Base-by-base conservation (phyloP, 2,888 invertebrate genomes). In the Stenodema calcarata region DNA sequence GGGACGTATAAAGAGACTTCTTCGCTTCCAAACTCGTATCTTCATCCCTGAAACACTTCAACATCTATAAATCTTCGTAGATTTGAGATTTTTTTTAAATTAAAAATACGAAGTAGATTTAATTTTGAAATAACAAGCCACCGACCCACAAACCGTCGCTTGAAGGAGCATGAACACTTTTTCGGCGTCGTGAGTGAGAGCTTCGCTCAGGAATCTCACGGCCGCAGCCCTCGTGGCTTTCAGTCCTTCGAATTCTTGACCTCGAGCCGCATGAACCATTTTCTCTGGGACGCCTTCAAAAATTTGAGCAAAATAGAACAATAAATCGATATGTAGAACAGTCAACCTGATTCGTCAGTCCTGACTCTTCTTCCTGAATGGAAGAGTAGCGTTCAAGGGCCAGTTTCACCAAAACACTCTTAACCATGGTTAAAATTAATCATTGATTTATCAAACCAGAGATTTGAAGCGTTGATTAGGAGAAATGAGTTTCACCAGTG, bases 101-200 rank as follows among this genome's bases (percentile, higher is more conserved):
- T 3, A 11, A 54, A 6, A 54, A 11, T 2, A 54, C 4, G 54
- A 18, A 18, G 4, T 18, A 11, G 11, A 18, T 54, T 54, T 11
- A 54, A 16, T 16, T 54, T 54, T 11, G 4, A 54, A 3, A 54
- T 4, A 2, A 7, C 35, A 2, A 47, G 28, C 41, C 88, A 91
- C 93, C 91, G 91, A 96, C 96, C 93, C 93, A 90, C 98, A 97
- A 73, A 97, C 97, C 89, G 95, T 95, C 44, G 97, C 96, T 86
- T 97, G 91, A 23, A 98, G 92, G 84, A 98, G 91, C 80, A 86
- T 80, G 86, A 28, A 86, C 14, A 86, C 86, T 86, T 86, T 86
- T 18, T 80, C 81, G n/a, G 86, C 50, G 30, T 80, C 75, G 16
- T 81, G 86, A 9, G 78, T 47, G 9, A 80, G 73, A 3, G 86